phyloP scores from a whole-genome alignment of 2,888 invertebrate species.

The Cantharis rustica region DNA sequence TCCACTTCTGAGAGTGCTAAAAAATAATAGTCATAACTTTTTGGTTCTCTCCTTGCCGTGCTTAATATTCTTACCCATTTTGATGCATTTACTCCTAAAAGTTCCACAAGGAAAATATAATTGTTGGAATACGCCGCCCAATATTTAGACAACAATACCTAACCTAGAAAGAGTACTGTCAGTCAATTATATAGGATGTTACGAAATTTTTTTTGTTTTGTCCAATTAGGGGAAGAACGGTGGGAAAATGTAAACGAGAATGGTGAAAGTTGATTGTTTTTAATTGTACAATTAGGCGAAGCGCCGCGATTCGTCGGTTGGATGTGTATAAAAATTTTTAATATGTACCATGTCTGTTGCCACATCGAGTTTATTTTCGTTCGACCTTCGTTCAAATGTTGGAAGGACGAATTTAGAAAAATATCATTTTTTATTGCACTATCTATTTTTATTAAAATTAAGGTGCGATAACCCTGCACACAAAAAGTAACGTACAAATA shows the following conservation, averaged over 20 bases:
- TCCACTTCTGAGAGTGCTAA: constrained; percentile 65
- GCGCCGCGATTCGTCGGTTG: background rate
- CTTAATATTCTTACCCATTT: background rate
- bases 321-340: background rate
- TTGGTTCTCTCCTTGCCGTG: background rate
- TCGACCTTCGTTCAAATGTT: background rate
- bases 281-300: background rate
- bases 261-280: background rate
- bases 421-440: constrained; percentile 3
- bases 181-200: background rate
- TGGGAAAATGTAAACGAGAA: background rate
- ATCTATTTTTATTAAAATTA: constrained; percentile 9
- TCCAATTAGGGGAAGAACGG: background rate
- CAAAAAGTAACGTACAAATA: constrained; percentile 19
- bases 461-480: constrained; percentile 9
- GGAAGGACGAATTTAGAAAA: constrained; percentile 2
- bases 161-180: background rate
- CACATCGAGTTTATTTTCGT: background rate
- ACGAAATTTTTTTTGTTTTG: background rate
- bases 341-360: background rate
- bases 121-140: constrained; percentile 1
- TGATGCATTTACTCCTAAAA: background rate
- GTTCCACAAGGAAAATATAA: background rate
- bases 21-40: constrained; percentile 7
- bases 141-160: constrained; percentile 2